Percentiles rank a stretch among this genome's conserved stretches.
These are phyloP conservation scores for Esperia sulphurella DNA, from an alignment of 2,888 invertebrate genomes.

Conservation along the genomic window DNA sequence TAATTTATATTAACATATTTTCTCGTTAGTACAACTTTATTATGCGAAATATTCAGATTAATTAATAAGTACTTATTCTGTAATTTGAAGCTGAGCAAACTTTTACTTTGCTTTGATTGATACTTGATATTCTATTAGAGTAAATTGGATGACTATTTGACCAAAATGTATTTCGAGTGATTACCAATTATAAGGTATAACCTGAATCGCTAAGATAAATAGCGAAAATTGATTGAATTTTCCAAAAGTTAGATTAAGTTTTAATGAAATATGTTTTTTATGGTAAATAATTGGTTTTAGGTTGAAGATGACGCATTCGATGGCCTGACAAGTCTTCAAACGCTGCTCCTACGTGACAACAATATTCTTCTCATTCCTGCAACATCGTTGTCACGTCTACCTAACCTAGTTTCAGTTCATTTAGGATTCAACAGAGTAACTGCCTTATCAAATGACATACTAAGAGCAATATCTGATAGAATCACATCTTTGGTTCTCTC, in stretches of 20 bases:
- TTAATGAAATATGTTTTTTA: background rate
- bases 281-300: slow-evolving; percentile 65
- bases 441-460: slow-evolving; percentile 88
- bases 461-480: slow-evolving; percentile 85
- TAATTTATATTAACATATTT: slow-evolving; percentile 17
- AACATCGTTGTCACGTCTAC: slow-evolving; percentile 88
- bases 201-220: background rate
- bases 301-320: slow-evolving; percentile 94
- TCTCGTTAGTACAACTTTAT: background rate
- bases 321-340: slow-evolving; percentile 87
- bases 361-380: slow-evolving; percentile 92
- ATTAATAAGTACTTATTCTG: too few relatives aligned
- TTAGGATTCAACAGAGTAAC: slow-evolving; percentile 93
- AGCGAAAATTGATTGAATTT: background rate
- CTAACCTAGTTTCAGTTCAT: slow-evolving; percentile 85
- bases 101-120: too few relatives aligned
- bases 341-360: slow-evolving; percentile 90
- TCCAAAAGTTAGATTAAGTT: background rate
- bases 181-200: too few relatives aligned
- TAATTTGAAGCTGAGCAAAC: too few relatives aligned
- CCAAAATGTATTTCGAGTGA: too few relatives aligned
- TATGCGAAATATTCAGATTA: too few relatives aligned
- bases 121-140: too few relatives aligned
- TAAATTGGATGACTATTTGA: too few relatives aligned
- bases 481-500: slow-evolving; percentile 87